Conservation (phyloP, 2,797 vertebrate species). For the Anguilla obscura region DNA sequence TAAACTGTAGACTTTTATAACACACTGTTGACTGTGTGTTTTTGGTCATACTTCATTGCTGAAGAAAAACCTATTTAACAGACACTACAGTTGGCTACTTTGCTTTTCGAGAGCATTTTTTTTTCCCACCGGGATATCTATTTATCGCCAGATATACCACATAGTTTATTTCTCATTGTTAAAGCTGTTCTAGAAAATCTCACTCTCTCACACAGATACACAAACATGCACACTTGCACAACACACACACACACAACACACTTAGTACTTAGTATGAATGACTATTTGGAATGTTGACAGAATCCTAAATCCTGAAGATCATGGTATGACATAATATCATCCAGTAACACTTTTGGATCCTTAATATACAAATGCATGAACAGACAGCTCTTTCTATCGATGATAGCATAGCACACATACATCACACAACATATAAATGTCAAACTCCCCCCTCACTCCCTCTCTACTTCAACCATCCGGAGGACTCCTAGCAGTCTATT, state of each 20-base stretch:
- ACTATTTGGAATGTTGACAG: neutral
- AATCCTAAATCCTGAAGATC: neutral
- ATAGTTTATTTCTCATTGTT: neutral
- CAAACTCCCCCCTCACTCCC: neutral
- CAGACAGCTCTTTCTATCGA: neutral
- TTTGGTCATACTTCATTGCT: neutral
- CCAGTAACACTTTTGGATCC: neutral
- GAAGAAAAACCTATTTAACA: no score
- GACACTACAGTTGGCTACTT: neutral
- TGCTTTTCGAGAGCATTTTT: neutral
- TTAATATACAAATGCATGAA: neutral
- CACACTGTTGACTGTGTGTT: neutral
- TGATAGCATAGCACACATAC: neutral
- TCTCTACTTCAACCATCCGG: conserved; percentile 10
- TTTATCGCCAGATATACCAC: neutral
- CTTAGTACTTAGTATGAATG: neutral
- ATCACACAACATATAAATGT: neutral
- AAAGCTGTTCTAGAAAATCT: neutral
- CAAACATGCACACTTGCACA: neutral
- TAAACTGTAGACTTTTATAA: neutral
- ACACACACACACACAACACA: neutral
- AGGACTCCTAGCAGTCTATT: neutral
- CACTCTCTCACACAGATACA: neutral
- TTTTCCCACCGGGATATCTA: neutral
- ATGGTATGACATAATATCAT: neutral